These are phyloP conservation scores for Aelia acuminata DNA, from an alignment of 2,888 invertebrate species.

Conservation along the genomic window DNA sequence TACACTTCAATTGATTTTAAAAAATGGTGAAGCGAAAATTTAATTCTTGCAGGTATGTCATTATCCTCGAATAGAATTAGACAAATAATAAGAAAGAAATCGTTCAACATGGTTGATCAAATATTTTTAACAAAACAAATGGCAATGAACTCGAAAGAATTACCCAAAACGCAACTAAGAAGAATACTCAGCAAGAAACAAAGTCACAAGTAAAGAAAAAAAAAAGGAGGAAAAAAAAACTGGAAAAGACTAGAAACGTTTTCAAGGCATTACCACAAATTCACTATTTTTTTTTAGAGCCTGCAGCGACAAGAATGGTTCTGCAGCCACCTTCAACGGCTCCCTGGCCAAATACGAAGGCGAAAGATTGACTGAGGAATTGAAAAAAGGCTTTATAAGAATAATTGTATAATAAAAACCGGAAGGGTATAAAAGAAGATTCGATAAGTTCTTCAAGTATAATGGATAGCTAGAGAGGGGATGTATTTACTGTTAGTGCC, in stretches of 20 bases:
- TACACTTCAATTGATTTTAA: too few species aligned
- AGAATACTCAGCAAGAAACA: not conserved
- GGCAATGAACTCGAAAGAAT: too few species aligned
- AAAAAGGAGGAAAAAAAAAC: not conserved
- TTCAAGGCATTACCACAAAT: slow-evolving; percentile 27
- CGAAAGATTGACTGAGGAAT: slow-evolving; percentile 5
- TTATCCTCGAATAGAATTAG: too few species aligned
- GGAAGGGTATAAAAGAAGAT: not conserved
- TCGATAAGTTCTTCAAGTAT: slow-evolving; percentile 29
- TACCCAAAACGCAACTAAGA: not conserved
- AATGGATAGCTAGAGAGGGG: not conserved
- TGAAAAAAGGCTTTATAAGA: not conserved
- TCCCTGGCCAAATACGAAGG: not conserved
- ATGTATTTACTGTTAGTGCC: slow-evolving; percentile 24
- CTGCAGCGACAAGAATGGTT: not conserved
- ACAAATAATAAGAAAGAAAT: too few species aligned
- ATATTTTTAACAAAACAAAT: too few species aligned
- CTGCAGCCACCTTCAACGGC: not conserved
- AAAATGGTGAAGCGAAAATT: too few species aligned
- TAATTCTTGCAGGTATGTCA: too few species aligned
- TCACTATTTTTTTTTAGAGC: not conserved
- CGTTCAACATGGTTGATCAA: too few species aligned
- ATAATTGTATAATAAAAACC: slow-evolving; percentile 12
- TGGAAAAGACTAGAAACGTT: not conserved
- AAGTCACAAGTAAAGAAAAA: not conserved